phyloP scores from a whole-genome alignment of 2,113 vertebrate genomes.

The Elaphurus davidianus region DNA sequence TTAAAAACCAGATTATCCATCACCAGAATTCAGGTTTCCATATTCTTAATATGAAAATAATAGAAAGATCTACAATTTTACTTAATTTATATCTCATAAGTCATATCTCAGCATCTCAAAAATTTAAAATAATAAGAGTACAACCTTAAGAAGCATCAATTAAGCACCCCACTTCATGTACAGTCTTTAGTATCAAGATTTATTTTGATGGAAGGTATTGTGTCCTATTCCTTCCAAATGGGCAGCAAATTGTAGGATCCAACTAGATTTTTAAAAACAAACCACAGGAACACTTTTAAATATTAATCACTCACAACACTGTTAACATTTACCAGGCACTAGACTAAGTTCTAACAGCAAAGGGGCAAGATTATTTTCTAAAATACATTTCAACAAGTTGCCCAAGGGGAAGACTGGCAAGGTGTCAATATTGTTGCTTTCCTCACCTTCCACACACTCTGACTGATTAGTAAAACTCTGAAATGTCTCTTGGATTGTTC shows the following conservation, averaged over 20 bases:
- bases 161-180: neutral
- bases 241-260: neutral
- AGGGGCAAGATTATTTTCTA: neutral
- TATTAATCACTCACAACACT: neutral
- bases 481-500: neutral
- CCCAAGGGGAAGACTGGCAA: neutral
- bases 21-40: neutral
- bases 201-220: neutral
- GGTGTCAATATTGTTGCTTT: neutral
- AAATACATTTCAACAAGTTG: slow-evolving; percentile 2
- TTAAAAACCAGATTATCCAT: neutral
- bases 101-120: neutral
- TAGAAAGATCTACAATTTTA: neutral
- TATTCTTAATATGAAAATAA: neutral
- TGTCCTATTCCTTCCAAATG: neutral
- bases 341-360: neutral
- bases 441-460: neutral
- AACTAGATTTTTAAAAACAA: slow-evolving; percentile 27
- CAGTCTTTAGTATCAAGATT: slow-evolving; percentile 25
- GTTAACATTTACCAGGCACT: neutral
- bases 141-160: neutral
- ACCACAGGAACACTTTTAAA: neutral
- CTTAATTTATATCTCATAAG: slow-evolving; percentile 25
- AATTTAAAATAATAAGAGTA: neutral
- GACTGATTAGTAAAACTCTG: neutral